phyloP scores from a whole-genome alignment of 2,888 invertebrate genomes.

The Periphyllus acericola region DNA sequence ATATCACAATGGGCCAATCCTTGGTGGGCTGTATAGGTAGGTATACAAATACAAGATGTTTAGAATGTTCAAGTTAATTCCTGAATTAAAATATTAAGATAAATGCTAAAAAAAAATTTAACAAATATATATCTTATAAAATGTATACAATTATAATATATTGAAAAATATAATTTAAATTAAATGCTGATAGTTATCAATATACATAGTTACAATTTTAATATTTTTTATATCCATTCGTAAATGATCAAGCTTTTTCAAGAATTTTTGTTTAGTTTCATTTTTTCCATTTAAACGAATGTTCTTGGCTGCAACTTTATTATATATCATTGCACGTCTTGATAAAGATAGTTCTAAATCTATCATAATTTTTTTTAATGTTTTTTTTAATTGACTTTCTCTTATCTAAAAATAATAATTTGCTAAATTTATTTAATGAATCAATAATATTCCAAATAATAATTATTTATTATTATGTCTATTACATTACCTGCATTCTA shows the following conservation, averaged over 20 bases:
- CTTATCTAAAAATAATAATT: slow-evolving; percentile 67
- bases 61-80: background rate
- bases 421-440: background rate
- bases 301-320: slow-evolving; percentile 71
- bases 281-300: slow-evolving; percentile 67
- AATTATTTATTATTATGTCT: too few relatives aligned
- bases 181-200: slow-evolving; percentile 13
- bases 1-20: too few relatives aligned
- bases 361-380: slow-evolving; percentile 72
- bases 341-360: slow-evolving; percentile 76
- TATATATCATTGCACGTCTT: slow-evolving; percentile 74
- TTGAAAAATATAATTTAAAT: background rate
- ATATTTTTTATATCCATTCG: slow-evolving; percentile 72
- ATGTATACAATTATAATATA: too few relatives aligned
- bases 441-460: background rate
- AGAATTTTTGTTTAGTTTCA: slow-evolving; percentile 67
- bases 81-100: too few relatives aligned
- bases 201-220: slow-evolving; percentile 67
- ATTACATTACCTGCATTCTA: slow-evolving; percentile 77
- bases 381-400: slow-evolving; percentile 70
- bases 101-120: background rate
- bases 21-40: too few relatives aligned
- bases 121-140: background rate
- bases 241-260: slow-evolving; percentile 72
- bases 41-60: too few relatives aligned